Percentiles rank a stretch among this genome's conserved stretches.
phyloP scores from a whole-genome alignment of 2,113 vertebrate genomes.

The Labrus mixtus region DNA sequence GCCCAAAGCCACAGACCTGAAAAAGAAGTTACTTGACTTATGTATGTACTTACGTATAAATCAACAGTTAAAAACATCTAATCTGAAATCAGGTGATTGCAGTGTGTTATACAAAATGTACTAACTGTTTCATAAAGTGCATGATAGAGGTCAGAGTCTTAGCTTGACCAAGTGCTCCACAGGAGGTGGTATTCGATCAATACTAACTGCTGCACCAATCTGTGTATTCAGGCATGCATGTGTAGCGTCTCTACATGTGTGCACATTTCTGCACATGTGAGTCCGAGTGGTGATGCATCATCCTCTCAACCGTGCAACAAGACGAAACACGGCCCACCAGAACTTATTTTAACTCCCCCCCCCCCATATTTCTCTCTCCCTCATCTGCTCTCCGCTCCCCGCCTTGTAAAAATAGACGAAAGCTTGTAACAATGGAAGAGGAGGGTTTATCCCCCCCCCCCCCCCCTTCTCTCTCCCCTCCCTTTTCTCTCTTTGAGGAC shows the following conservation, averaged over 20 bases:
- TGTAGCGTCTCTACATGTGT: background rate
- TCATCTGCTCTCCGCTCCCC: slow-evolving; percentile 25
- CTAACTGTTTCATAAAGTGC: background rate
- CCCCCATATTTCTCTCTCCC: slow-evolving; percentile 2
- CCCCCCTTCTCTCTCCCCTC: slow-evolving; percentile 21
- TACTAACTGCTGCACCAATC: background rate
- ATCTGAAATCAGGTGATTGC: background rate
- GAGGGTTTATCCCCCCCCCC: slow-evolving; percentile 66
- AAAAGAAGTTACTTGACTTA: background rate
- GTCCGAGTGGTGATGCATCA: slow-evolving; percentile 40
- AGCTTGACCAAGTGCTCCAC: background rate
- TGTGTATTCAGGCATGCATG: background rate
- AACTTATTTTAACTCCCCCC: slow-evolving; percentile 59
- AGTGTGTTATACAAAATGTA: background rate
- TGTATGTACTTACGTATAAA: no score
- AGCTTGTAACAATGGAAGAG: slow-evolving; percentile 68
- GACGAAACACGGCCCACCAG: slow-evolving; percentile 42
- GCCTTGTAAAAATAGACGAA: slow-evolving; percentile 80
- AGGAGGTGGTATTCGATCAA: slow-evolving; percentile 4
- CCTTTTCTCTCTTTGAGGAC: slow-evolving; percentile 58
- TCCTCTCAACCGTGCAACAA: slow-evolving; percentile 45
- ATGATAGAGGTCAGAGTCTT: background rate
- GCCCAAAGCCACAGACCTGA: background rate
- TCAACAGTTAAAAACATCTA: background rate
- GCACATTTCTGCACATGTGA: background rate